Base-by-base conservation (phyloP, 2,888 invertebrate species). In the Cosmia pyralina region DNA sequence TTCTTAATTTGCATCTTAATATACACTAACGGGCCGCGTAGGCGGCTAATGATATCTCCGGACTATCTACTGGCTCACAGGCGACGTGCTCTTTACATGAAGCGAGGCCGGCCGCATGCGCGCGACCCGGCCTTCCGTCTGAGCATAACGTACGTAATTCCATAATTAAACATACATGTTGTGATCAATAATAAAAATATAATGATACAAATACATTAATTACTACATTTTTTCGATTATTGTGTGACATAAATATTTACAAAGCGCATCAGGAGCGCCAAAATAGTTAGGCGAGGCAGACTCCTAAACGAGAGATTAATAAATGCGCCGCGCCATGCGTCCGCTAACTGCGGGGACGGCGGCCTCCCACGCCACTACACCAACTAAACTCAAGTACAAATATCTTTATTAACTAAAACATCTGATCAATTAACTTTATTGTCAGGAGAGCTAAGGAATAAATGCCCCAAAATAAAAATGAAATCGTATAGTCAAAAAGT, bases 161-260 rank as follows among this genome's bases (percentile, higher is more conserved):
- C 91, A 91, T 91, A 88, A 92, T 94, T 94, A 94, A 93, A 94
- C 93, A 94, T 95, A 95, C 94, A 94, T 90, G 89, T 94, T 94
- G 95, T 95, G 95, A 95, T 95, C 95, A 93, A 95, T 95, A 95
- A 95, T 96, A 96, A 96, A 96, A 96, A 96, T 96, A 96, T 95
- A 96, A 95, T 96, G 94, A 95, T 96, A 96, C 95, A 95, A 95
- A 95, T 96, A 96, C 96, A 93, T 95, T 95, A 95, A 94, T 93
- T 93, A 90, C 95, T 96, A 96, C 94, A 91, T 94, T 95, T 81
- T n/a, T 94, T 95, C 94, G 95, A 96, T 95, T 95, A 96, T 94
- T 95, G 95, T 95, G 95, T 95, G 96, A 96, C 95, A 93, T 94
- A 95, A 94, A 95, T 96, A 96, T 96, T 96, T 96, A 96, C 96